phyloP scores from a whole-genome alignment of 2,888 invertebrate species.

The Drosophila affinis region DNA sequence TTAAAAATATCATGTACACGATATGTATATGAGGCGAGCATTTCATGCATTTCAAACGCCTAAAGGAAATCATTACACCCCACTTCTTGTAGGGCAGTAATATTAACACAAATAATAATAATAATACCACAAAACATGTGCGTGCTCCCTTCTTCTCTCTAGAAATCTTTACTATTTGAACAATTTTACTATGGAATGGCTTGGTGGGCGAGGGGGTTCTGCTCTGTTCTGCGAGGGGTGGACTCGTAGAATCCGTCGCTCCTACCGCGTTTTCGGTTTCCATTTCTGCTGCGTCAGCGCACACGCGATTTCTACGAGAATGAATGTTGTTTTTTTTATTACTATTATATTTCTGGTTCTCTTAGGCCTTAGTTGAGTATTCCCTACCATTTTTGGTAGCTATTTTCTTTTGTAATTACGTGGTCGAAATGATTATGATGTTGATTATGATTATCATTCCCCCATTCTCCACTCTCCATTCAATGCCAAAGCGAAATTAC shows the following conservation, averaged over 20 bases:
- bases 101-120: slow-evolving; percentile 11
- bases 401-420: slow-evolving; percentile 46
- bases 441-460: slow-evolving; percentile 57
- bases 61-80: not conserved
- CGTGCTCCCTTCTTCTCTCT: slow-evolving; percentile 17
- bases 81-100: not conserved
- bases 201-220: not conserved
- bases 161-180: slow-evolving; percentile 27
- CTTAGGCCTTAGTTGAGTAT: not conserved
- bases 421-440: slow-evolving; percentile 52
- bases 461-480: not conserved
- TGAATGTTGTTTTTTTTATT: slow-evolving; percentile 22
- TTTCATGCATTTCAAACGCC: not conserved
- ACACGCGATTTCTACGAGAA: slow-evolving; percentile 58
- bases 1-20: too few relatives aligned
- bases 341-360: slow-evolving; percentile 21
- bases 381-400: slow-evolving; percentile 9
- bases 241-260: slow-evolving; percentile 22
- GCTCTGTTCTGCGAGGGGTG: not conserved
- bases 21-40: too few relatives aligned
- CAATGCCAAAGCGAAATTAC: slow-evolving; percentile 53
- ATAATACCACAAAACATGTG: slow-evolving; percentile 41
- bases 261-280: slow-evolving; percentile 9
- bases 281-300: slow-evolving; percentile 74
- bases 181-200: slow-evolving; percentile 34